Evolutionary conservation across 2,888 invertebrate species (phyloP).

Genomic region (Stenchaetothrips biformis): DNA sequence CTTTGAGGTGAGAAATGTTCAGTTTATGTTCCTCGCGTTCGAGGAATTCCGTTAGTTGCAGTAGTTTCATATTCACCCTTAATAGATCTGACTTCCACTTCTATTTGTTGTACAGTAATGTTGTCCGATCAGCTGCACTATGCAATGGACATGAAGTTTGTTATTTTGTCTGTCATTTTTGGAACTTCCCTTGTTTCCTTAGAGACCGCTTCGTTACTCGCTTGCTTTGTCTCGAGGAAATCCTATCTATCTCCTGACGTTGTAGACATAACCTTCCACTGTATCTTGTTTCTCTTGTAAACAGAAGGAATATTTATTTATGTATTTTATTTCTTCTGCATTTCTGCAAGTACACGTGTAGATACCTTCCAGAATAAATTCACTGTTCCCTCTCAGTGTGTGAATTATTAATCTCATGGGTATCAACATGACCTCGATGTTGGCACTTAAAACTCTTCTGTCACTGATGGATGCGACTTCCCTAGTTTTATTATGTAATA

Average conservation of each 20-base stretch:
- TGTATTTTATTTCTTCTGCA: not conserved
- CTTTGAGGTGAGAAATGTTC: not conserved
- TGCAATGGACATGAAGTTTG: too few species aligned
- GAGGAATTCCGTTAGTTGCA: not conserved
- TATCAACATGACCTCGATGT: not conserved
- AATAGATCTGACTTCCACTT: not conserved
- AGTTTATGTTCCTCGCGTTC: not conserved
- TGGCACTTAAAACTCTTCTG: not conserved
- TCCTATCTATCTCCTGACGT: not conserved
- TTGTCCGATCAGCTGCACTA: not conserved
- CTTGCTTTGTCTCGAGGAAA: too few species aligned
- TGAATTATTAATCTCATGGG: too few species aligned
- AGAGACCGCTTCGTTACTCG: too few species aligned
- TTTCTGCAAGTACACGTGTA: not conserved
- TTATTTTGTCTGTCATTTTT: too few species aligned
- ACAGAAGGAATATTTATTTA: not conserved
- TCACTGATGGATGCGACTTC: not conserved
- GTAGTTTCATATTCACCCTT: not conserved
- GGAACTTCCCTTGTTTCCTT: too few species aligned
- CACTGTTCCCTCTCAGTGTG: not conserved
- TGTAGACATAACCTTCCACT: not conserved
- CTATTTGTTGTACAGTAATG: conserved; percentile 22
- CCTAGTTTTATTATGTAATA: too few species aligned
- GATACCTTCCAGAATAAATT: not conserved
- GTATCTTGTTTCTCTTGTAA: not conserved